Base-by-base conservation (phyloP, 1,140 invertebrate species). In the Dinoponera quadriceps region DNA sequence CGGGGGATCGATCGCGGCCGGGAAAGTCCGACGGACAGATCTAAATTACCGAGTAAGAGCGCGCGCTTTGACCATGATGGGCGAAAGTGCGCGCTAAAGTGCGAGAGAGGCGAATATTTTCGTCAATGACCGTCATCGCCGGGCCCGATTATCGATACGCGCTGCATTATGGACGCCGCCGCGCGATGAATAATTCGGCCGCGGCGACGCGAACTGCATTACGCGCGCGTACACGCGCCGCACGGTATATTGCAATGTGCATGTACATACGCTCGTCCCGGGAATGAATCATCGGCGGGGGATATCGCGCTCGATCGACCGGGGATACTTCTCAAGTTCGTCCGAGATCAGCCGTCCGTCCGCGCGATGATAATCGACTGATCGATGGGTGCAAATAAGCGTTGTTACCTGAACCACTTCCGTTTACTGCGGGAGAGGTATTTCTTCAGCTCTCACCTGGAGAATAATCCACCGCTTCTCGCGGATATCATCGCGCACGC, bases 71-170 rank as follows among this genome's bases (percentile, higher is more conserved):
- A 54, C 54, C 20, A 66, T 54, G 49, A 44, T 44, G 38, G 38
- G 29, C 48, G 51, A 77, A 77, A 77, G 60, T 77, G 20, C 27
- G 44, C 59, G 62, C 62, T 9, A 62, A 62, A 18, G 59, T 60
- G 62, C n/a, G 22, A 11, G 49, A 9, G 63, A 68, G 62, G 14
- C 11, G 20, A 18, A 1, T 27, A 55, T 75, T 80, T 80, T 80
- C 63, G 38, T 69, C 75, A 80, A 80, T 80, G 65, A 80, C 75
- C 54, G 65, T 80, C 65, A 80, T 80, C 49, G 22, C 63, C 4
- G n/a, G 1, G 14, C 11, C 29, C 49, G 63, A 55, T 78, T 55
- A 27, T 69, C 48, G 25, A 54, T 27, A 48, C 29, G 62, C 29
- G 7, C 25, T 51, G 74, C 29, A 69, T 54, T 69, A 54, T 69